A percentile compares a stretch with the other conserved stretches of the same genome.
Evolutionary conservation across 2,888 invertebrate species (phyloP).

Genomic region (Apamea monoglypha): DNA sequence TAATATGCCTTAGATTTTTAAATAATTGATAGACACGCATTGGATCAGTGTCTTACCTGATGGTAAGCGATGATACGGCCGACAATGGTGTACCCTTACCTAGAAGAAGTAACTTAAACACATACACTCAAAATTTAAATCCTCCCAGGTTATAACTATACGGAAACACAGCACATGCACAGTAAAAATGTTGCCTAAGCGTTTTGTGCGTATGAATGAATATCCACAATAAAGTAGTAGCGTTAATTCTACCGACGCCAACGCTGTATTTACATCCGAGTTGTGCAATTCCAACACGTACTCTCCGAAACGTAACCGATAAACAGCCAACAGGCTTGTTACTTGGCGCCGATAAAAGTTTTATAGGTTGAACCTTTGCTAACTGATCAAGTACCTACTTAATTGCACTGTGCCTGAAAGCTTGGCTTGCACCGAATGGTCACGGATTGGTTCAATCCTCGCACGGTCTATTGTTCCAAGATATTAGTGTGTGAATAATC

Average conservation of each 20-base stretch:
- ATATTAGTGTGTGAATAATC: not conserved
- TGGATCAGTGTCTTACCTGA: not conserved
- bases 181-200: not conserved
- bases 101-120: not conserved
- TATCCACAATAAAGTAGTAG: not conserved
- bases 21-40: not conserved
- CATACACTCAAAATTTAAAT: not conserved
- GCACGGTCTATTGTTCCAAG: not conserved
- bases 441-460: not conserved
- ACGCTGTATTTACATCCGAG: not conserved
- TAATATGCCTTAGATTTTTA: not conserved
- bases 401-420: not conserved
- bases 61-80: conserved; percentile 1
- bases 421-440: conserved; percentile 1
- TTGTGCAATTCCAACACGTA: conserved; percentile 19
- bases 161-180: not conserved
- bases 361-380: conserved; percentile 28
- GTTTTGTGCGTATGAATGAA: not conserved
- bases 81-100: not conserved
- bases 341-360: conserved; percentile 22
- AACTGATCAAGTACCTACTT: not conserved
- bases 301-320: conserved; percentile 32
- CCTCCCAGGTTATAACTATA: not conserved
- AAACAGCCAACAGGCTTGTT: conserved; percentile 15
- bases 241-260: not conserved